Evolutionary conservation across 2,797 vertebrate species (phyloP).

Genomic region (Coilia nasus): DNA sequence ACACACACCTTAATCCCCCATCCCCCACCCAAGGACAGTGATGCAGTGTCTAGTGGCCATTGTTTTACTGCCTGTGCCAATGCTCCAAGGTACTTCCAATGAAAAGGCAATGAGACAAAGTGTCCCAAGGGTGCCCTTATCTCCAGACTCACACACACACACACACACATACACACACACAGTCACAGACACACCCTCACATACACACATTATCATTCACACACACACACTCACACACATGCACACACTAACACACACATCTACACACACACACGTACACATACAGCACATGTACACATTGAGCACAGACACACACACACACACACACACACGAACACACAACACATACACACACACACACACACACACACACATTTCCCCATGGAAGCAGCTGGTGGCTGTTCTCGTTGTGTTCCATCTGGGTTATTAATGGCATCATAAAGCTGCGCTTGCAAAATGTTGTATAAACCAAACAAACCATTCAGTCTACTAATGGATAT

Average conservation of each 20-base stretch:
- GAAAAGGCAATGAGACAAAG: conserved; percentile 50
- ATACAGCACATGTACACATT: background rate
- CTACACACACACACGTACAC: too few species aligned
- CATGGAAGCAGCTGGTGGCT: conserved; percentile 44
- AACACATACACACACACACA: background rate
- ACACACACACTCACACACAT: background rate
- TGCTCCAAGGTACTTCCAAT: conserved; percentile 37
- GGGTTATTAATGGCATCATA: conserved; percentile 64
- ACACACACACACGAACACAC: background rate
- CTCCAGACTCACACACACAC: background rate
- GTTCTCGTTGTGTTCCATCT: conserved; percentile 49
- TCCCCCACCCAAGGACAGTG: background rate
- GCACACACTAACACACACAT: background rate
- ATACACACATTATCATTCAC: background rate
- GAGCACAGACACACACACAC: background rate
- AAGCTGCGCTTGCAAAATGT: conserved; percentile 51
- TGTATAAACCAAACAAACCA: conserved; percentile 54
- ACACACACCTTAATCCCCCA: background rate
- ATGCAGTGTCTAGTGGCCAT: conserved; percentile 12
- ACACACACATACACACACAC: background rate
- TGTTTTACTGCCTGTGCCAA: conserved; percentile 37
- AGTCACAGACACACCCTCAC: background rate
- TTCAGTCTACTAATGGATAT: conserved; percentile 51
- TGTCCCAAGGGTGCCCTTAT: conserved; percentile 39
- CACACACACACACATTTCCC: conserved; percentile 35